Percentiles rank a stretch among this genome's conserved stretches.
These are phyloP conservation scores for Pseudobourletiella spinata DNA, from an alignment of 1,140 invertebrate species.

Conservation along the genomic window DNA sequence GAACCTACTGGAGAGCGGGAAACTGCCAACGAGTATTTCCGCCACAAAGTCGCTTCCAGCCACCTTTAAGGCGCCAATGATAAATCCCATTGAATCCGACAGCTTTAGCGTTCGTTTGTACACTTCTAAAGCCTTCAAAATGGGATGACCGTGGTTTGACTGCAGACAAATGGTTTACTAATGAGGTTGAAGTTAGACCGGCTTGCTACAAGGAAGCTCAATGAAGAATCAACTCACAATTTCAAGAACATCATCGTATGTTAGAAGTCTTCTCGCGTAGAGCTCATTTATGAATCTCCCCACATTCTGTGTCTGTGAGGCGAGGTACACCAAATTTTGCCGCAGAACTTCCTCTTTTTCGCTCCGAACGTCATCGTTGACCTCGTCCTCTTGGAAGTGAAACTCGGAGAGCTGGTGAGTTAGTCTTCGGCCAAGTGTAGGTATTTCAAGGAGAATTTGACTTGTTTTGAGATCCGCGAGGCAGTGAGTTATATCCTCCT, in stretches of 20 bases:
- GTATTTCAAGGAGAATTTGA: neutral
- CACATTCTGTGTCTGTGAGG: neutral
- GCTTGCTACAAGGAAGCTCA: too few species aligned
- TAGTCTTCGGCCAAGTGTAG: neutral
- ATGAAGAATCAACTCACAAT: too few species aligned
- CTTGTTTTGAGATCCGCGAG: neutral
- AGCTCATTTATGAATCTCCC: neutral
- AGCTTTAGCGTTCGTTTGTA: neutral
- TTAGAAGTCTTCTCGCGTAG: neutral
- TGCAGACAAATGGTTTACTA: too few species aligned
- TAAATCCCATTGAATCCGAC: neutral
- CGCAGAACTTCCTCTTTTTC: neutral
- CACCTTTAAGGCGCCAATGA: constrained; percentile 2
- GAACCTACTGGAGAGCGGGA: neutral
- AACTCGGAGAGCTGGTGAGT: neutral
- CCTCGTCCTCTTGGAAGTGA: neutral
- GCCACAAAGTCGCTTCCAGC: neutral
- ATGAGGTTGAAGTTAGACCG: too few species aligned
- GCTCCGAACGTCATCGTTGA: neutral
- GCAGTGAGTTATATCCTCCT: neutral
- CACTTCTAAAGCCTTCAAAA: neutral
- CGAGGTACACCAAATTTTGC: neutral
- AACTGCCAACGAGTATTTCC: neutral
- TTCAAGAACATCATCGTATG: neutral
- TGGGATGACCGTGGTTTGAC: neutral